phyloP scores from a whole-genome alignment of 2,888 invertebrate species.

The Ennomos quercinarius region DNA sequence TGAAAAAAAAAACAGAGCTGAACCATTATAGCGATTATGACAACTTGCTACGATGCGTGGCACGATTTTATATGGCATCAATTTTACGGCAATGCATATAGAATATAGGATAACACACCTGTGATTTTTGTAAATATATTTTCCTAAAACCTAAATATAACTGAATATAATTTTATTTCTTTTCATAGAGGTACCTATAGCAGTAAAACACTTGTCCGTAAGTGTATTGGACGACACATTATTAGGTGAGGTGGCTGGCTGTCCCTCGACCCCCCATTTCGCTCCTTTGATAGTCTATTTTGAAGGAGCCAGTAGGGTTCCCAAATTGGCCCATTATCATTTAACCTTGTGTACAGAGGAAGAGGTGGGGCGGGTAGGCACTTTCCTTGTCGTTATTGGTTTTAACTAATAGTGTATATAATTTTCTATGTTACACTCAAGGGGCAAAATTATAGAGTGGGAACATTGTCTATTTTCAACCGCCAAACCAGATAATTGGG shows the following conservation, averaged over 20 bases:
- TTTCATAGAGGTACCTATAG: slow-evolving; percentile 6
- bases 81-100: no score
- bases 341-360: slow-evolving; percentile 41
- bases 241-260: slow-evolving; percentile 36
- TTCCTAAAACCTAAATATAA: neutral
- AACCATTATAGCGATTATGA: no score
- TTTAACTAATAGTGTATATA: slow-evolving; percentile 33
- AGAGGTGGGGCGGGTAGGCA: slow-evolving; percentile 26
- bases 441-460: slow-evolving; percentile 1
- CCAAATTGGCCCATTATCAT: slow-evolving; percentile 45
- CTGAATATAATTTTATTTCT: slow-evolving; percentile 1
- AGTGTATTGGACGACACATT: slow-evolving; percentile 33
- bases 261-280: slow-evolving; percentile 32
- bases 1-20: no score
- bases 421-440: slow-evolving; percentile 20
- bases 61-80: no score
- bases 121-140: no score
- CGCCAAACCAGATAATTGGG: no score
- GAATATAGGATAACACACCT: no score
- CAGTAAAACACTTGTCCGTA: slow-evolving; percentile 13
- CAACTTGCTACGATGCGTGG: no score
- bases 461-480: no score
- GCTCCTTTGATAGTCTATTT: slow-evolving; percentile 40
- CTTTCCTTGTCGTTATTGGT: slow-evolving; percentile 36
- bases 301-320: slow-evolving; percentile 35